Evolutionary conservation across 2,888 invertebrate species (phyloP).

Genomic region (Caradrina kadenii): DNA sequence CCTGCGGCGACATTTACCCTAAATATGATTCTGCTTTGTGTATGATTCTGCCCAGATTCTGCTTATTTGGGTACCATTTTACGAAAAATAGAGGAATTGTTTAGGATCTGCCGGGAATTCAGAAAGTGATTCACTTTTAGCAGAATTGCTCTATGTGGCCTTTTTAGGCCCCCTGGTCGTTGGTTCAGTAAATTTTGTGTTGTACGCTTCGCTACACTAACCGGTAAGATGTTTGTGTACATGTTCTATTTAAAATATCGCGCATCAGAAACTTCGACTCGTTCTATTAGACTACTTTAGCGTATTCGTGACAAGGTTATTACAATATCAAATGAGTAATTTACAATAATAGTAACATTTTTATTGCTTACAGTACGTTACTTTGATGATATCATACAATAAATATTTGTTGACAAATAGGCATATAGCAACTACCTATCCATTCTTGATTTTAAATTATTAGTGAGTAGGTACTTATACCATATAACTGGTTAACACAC

Average conservation of each 20-base stretch:
- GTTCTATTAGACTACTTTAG: constrained; percentile 59
- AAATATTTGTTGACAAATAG: constrained; percentile 34
- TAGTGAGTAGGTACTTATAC: background rate
- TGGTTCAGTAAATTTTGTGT: constrained; percentile 59
- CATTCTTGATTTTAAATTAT: constrained; percentile 19
- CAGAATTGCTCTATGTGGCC: too few species aligned
- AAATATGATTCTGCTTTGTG: too few species aligned
- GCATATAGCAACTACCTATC: background rate
- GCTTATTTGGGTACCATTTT: too few species aligned
- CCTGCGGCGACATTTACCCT: too few species aligned
- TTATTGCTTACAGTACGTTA: constrained; percentile 8
- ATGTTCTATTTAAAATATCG: constrained; percentile 65
- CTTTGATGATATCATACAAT: constrained; percentile 59
- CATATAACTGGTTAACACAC: constrained; percentile 12
- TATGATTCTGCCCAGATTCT: too few species aligned
- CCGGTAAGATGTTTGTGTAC: constrained; percentile 73
- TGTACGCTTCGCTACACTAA: constrained; percentile 59
- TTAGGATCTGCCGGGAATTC: too few species aligned
- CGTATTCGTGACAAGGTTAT: constrained; percentile 48
- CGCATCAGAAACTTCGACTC: constrained; percentile 41
- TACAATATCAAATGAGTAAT: constrained; percentile 16
- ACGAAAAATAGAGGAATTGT: too few species aligned
- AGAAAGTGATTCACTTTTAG: too few species aligned
- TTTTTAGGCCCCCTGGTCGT: too few species aligned
- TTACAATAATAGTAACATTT: constrained; percentile 22